Conservation (phyloP, 2,888 invertebrate species). For the Cataglyphis rosenhaueri region DNA sequence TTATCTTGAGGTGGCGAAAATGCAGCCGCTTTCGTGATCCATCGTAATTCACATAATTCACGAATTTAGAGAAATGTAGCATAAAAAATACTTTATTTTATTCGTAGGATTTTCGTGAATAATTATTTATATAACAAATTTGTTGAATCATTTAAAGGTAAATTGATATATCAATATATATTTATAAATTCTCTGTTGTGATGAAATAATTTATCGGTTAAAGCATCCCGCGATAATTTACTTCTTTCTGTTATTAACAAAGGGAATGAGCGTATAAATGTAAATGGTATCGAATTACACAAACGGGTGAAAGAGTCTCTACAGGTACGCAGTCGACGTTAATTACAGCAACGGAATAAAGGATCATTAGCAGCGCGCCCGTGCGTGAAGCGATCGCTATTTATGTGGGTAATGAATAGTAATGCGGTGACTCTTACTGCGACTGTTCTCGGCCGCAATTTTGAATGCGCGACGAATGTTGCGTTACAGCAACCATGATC, state of each 20-base stretch:
- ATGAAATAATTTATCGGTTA: not conserved
- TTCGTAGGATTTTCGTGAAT: not conserved
- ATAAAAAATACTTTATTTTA: not conserved
- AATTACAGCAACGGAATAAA: conserved; percentile 54
- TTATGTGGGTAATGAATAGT: conserved; percentile 58
- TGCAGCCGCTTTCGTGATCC: conserved; percentile 5
- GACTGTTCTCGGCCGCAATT: conserved; percentile 41
- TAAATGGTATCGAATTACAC: conserved; percentile 40
- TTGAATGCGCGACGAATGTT: conserved; percentile 44
- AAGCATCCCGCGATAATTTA: not conserved
- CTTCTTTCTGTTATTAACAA: not conserved
- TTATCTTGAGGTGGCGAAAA: conserved; percentile 33
- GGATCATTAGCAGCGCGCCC: conserved; percentile 46
- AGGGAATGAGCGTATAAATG: not conserved
- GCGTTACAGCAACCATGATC: conserved; percentile 14
- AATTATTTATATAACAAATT: not conserved
- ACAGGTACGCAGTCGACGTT: conserved; percentile 25
- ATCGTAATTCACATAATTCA: conserved; percentile 19
- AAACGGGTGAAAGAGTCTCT: conserved; percentile 16
- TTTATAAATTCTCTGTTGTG: not conserved
- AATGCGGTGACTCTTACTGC: conserved; percentile 51
- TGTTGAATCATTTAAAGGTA: not conserved
- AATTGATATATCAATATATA: not conserved
- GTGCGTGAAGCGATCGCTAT: conserved; percentile 56
- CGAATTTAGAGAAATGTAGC: not conserved